These are phyloP conservation scores for Candoia aspera DNA, from an alignment of 2,113 vertebrate genomes.

Conservation along the genomic window DNA sequence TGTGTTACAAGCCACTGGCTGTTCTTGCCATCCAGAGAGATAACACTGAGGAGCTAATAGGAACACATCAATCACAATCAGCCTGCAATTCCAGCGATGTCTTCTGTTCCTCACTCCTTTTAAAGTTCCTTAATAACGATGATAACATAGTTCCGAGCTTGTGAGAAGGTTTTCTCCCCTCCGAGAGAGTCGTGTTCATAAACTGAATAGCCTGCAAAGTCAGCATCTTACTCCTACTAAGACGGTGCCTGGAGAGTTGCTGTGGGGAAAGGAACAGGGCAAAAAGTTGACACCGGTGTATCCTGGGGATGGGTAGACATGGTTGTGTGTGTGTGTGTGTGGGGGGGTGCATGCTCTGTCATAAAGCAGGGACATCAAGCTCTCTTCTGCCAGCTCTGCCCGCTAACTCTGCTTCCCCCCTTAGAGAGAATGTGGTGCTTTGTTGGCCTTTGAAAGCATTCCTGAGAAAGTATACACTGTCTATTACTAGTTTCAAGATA, in stretches of 20 bases:
- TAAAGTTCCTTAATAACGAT: conserved; percentile 87
- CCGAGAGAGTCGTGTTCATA: conserved; percentile 82
- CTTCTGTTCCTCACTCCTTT: conserved; percentile 82
- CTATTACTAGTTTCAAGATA: background rate
- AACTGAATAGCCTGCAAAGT: conserved; percentile 78
- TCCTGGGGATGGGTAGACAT: conserved; percentile 22
- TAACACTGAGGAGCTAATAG: conserved; percentile 86
- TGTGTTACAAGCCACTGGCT: conserved; percentile 95
- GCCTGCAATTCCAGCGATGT: conserved; percentile 84
- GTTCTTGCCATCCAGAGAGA: conserved; percentile 88
- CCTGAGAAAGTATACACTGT: conserved; percentile 18
- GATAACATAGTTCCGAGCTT: conserved; percentile 88
- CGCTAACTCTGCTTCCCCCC: conserved; percentile 19
- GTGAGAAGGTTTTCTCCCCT: conserved; percentile 73
- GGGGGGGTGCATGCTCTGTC: background rate
- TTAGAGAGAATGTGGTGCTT: conserved; percentile 32
- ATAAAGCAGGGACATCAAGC: conserved; percentile 40
- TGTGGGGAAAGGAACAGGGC: conserved; percentile 16
- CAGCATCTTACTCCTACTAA: conserved; percentile 79
- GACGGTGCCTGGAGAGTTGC: conserved; percentile 46
- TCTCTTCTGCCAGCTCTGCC: conserved; percentile 28
- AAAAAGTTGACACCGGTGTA: background rate
- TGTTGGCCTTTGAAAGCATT: background rate
- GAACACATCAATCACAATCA: conserved; percentile 95
- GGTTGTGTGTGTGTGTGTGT: background rate